Base-by-base conservation (phyloP, 2,797 vertebrate genomes). In the Oryzias dopingdopingensis region DNA sequence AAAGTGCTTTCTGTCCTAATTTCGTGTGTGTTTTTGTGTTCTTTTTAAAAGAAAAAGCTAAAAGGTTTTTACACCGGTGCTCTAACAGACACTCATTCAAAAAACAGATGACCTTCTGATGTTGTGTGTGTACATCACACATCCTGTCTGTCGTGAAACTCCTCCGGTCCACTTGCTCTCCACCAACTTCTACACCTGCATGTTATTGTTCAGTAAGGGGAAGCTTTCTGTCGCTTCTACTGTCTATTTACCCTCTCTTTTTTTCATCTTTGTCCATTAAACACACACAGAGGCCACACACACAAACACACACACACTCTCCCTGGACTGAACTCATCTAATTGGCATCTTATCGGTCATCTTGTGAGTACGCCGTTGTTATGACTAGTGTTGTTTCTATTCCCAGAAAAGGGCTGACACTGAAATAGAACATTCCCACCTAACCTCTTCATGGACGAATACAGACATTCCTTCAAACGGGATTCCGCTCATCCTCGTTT, bases 371-470 rank as follows among this genome's bases (percentile, higher is more conserved):
- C 77, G 82, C 74, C 58, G 16, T 77, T 89, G 86, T 89, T 89
- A 84, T 89, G 89, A 84, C 86, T 83, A 29, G 70, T 62, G 69
- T 63, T 72, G 80, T 83, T 86, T 84, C 81, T 82, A 64, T 84
- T 86, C 79, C 82, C 81, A 85, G 82, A 82, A 87, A 61, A 73
- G 76, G 61, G 49, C 67, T 49, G 72, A 85, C 76, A 76, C 86
- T 77, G 65, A 90, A 89, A 87, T 86, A 86, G 84, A 84, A 85
- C 80, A 79, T 86, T 86, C 81, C 67, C 74, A 67, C 67, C 57
- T 8, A 76, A 26, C 54, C 42, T 49, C 52, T 55, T 18, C 12
- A 0, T 49, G 55, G 15, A 42, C 48, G 56, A 18, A 12, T 59
- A 77, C 56, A 75, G 52, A 59, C 70, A 79, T 75, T 79, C 74